Conservation (phyloP, 1,140 invertebrate species). For the Helicorthomorpha holstii region DNA sequence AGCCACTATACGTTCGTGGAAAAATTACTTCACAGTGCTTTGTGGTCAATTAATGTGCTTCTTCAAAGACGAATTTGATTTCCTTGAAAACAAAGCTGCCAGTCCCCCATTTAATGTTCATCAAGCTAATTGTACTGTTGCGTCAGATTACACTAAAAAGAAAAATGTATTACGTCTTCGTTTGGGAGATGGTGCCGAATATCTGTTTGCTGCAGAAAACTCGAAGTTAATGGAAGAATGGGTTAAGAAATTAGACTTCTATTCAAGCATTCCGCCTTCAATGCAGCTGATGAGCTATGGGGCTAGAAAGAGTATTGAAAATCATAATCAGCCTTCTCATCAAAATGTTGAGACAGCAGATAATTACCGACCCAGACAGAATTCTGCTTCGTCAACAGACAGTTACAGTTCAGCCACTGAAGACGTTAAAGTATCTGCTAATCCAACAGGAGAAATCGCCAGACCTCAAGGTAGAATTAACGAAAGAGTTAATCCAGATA, state of each 20-base stretch:
- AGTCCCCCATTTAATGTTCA: conserved; percentile 79
- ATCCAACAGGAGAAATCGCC: background rate
- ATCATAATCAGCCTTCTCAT: background rate
- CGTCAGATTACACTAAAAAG: conserved; percentile 85
- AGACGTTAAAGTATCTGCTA: background rate
- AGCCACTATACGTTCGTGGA: conserved; percentile 88
- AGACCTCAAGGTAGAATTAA: background rate
- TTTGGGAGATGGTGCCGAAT: conserved; percentile 80
- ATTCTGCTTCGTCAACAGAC: background rate
- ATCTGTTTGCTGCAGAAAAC: conserved; percentile 60
- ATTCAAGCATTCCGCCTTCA: conserved; percentile 74
- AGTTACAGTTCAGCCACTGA: background rate
- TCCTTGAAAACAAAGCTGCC: conserved; percentile 61
- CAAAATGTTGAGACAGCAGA: background rate
- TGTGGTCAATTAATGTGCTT: conserved; percentile 94
- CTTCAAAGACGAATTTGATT: conserved; percentile 90
- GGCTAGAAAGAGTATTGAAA: conserved; percentile 21
- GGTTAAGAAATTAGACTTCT: conserved; percentile 85
- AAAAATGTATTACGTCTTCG: conserved; percentile 82
- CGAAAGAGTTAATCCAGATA: background rate
- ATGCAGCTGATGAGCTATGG: conserved; percentile 73
- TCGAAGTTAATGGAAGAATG: conserved; percentile 71
- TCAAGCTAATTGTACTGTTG: conserved; percentile 63
- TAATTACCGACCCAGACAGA: background rate
- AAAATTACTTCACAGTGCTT: conserved; percentile 81